Base-by-base conservation (phyloP, 2,888 invertebrate species). In the Machimus atricapillus region DNA sequence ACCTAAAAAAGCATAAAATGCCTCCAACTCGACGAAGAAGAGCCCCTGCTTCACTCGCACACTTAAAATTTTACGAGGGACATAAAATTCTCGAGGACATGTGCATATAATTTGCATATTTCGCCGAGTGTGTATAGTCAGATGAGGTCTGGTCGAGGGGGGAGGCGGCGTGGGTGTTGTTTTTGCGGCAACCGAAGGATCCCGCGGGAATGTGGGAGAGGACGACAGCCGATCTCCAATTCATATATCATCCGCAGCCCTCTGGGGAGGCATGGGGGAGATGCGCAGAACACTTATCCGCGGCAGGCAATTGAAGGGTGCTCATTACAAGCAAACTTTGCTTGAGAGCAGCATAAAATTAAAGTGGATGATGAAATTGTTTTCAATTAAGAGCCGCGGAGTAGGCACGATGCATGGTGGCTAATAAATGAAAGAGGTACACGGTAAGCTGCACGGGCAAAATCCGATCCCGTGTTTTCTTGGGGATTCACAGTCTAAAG, bases 101-200 rank as follows among this genome's bases (percentile, higher is more conserved):
- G 81, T 81, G 81, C 81, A 81, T 81, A 81, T 81, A 56, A 81
- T 81, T 81, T 81, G 81, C 81, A 81, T 81, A 81, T 81, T 81
- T 81, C 31, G 6, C 81, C 9, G 23, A 43, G 23, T 46, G 16
- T 23, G 7, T 79, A 79, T 16, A 9, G 31, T 8, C 23, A 14
- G 56, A 19, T 14, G 31, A 7, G 3, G 81, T n/a, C 37, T 14
- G 1, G 81, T 5, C 2, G 31, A 1, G n/a, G 79, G 23, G 5
- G 46, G 43, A 14, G 43, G 46, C 0, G 46, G 43, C 1, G 43
- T 0, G 77, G 19, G 77, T 77, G 37, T 43, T 56, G 27, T 81
- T 78, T 43, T 43, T 23, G n/a, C 78, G n/a, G 7, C n/a, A 19
- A 14, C 12, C 31, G 31, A 23, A 23, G 37, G 81, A 46, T 43